These are phyloP conservation scores for Spongilla lacustris DNA, from an alignment of 37 sponge, comb jelly and placozoan species.

Conservation along the genomic window DNA sequence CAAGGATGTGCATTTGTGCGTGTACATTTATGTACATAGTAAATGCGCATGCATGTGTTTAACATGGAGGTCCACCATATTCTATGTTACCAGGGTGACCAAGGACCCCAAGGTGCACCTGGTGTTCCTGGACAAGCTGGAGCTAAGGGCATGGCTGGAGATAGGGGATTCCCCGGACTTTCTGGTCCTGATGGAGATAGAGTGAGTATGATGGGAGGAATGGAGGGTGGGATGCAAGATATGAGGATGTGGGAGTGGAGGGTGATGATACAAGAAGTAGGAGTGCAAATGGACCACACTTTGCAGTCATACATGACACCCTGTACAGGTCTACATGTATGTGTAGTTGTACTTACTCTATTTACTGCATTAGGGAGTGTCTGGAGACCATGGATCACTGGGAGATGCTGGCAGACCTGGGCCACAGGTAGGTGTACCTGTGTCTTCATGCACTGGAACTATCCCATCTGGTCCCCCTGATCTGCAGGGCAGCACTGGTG, in stretches of 20 bases:
- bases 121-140: slow-evolving; percentile 54
- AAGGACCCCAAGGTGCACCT: slow-evolving; percentile 45
- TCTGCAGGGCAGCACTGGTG: slow-evolving; percentile 39
- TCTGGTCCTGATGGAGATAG: slow-evolving; percentile 51
- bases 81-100: slow-evolving; percentile 16
- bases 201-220: slow-evolving; percentile 7
- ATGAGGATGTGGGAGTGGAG: no score
- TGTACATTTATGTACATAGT: not conserved
- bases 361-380: not conserved
- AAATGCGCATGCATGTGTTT: no score
- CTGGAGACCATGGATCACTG: slow-evolving; percentile 28
- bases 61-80: not conserved
- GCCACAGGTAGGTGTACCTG: not conserved
- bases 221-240: not conserved
- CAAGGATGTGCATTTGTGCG: not conserved
- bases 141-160: slow-evolving; percentile 43
- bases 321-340: not conserved
- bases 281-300: no score
- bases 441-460: not conserved
- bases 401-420: not conserved
- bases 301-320: not conserved
- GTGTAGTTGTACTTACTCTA: no score
- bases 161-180: slow-evolving; percentile 53
- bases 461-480: slow-evolving; percentile 14
- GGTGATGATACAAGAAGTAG: no score